Base-by-base conservation (phyloP, 2,113 vertebrate genomes). In the Cettia cetti region DNA sequence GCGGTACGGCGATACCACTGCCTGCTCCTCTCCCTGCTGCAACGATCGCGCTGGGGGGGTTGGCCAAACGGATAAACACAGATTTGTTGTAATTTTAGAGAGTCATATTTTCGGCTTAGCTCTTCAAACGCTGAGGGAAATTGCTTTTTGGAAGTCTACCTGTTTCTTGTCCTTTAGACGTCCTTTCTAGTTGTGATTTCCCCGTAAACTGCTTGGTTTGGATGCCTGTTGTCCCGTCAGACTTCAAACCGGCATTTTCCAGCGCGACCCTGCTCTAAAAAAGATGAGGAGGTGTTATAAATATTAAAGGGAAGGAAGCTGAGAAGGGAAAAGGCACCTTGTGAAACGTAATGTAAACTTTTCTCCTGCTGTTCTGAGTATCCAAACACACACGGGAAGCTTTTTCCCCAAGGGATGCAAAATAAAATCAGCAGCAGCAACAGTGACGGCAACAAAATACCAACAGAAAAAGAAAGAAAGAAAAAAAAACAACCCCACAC, bases 21-120 rank as follows among this genome's bases (percentile, higher is more conserved):
- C 30, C 28, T 52, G 77, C 74, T 77, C 31, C 21, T 81, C 85
- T 89, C 47, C 84, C 60, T 74, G 57, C 90, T 49, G 57, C 47
- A 75, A 49, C 8, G 22, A 77, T 20, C 17, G 15, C 0, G n/a
- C n/a, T n/a, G 50, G 71, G 15, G 10, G 17, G 24, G 89, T 49
- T 37, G 45, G 94, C 66, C 57, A 57, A 88, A 79, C 15, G 18
- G 75, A 93, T 50, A 59, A 69, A 84, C 4, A 70, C 27, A 39
- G 56, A 92, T 56, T 80, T 77, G 52, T 37, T 47, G 72, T 49
- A 15, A 93, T 87, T 84, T 85, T 42, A 28, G 39, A 57, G 40
- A 50, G 18, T 18, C 82, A 26, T 60, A 28, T 72, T 92, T 92
- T 78, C 18, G 26, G 37, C 17, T 77, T 39, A 66, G 53, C 39